Evolutionary conservation across 2,797 vertebrate species (phyloP), one percentile per base, ranked within the genome.

Genomic region (Rhinophrynus dorsalis): DNA sequence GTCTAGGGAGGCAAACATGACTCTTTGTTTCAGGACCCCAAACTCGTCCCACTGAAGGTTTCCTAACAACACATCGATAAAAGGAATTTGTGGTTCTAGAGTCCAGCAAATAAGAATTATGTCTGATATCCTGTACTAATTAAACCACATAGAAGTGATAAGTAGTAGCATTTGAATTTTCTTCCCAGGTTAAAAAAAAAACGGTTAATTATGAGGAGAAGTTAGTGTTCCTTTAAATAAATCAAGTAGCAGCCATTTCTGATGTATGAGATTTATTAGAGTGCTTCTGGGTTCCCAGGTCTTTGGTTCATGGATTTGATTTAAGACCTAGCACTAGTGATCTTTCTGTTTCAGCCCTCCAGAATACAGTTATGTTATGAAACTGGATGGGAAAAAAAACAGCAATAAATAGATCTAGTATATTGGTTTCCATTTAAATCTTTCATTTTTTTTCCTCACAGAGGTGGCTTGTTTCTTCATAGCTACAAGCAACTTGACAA

Each of bases 221-320:
- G n/a, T n/a, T n/a, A n/a, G n/a, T n/a, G n/a, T n/a, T 7, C 45
- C 42, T 21, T 40, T 40, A 10, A 44, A 30, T 32, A 21, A 59
- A 73, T 37, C 55, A 37, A n/a, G 26, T 21, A 59, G 15, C 35
- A 52, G 30, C 42, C 42, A 15, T 59, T 17, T 45, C 12, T 65
- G n/a, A 57, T 35, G 37, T 60, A 73, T 73, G 60, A 15, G 11
- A 7, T 54, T 73, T 52, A 42, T 58, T 26, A 45, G 33, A 38
- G 21, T 37, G 23, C 62, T 30, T 26, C 18, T 5, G 11, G 47
- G 13, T 55, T 55, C 44, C 54, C 26, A n/a, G 32, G 33, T 38
- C 44, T 23, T 42, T 58, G 35, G 18, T 59, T 51, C 44, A 58
- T 35, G 24, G 29, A 20, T 66, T 73, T 65, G 44, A 58, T 64